These are phyloP conservation scores for Actinernus sp. DNA, from an alignment of 92 coral and sea anemone genomes.

Conservation along the genomic window DNA sequence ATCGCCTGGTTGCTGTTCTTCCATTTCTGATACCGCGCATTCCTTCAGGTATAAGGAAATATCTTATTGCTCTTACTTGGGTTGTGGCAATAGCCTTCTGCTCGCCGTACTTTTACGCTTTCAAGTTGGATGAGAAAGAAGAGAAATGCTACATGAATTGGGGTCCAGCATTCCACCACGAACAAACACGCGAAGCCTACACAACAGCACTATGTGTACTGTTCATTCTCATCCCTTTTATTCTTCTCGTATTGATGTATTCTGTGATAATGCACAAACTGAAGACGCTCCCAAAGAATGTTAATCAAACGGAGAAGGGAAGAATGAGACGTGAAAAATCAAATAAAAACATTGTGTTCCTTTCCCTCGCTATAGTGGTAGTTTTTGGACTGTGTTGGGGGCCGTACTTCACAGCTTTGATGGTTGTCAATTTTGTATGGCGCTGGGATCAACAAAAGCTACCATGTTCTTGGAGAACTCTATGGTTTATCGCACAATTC, in stretches of 20 bases:
- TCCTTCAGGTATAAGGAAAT: neutral
- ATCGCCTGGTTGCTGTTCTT: slow-evolving; percentile 20
- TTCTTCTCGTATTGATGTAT: slow-evolving; percentile 13
- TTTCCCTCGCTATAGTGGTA: slow-evolving; percentile 25
- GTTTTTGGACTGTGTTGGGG: slow-evolving; percentile 38
- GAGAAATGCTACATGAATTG: slow-evolving; percentile 10
- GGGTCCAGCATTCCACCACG: slow-evolving; percentile 9
- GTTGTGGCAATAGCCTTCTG: slow-evolving; percentile 16
- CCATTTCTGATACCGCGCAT: neutral
- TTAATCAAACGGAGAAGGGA: neutral
- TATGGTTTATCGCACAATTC: neutral
- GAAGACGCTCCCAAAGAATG: neutral
- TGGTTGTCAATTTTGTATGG: neutral
- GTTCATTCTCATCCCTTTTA: slow-evolving; percentile 39
- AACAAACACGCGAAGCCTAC: slow-evolving; percentile 22
- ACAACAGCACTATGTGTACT: slow-evolving; percentile 13
- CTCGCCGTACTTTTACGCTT: slow-evolving; percentile 22
- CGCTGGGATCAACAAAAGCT: slow-evolving; percentile 29
- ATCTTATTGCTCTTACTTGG: slow-evolving; percentile 22
- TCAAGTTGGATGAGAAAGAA: neutral
- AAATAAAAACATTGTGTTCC: slow-evolving; percentile 7
- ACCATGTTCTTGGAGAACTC: slow-evolving; percentile 59
- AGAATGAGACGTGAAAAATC: slow-evolving; percentile 9
- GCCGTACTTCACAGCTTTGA: slow-evolving; percentile 13
- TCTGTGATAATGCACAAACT: slow-evolving; percentile 2